Evolutionary conservation across 92 coral and sea anemone genomes (phyloP), one percentile per base, ranked within the genome.

Genomic region (Porites rus): DNA sequence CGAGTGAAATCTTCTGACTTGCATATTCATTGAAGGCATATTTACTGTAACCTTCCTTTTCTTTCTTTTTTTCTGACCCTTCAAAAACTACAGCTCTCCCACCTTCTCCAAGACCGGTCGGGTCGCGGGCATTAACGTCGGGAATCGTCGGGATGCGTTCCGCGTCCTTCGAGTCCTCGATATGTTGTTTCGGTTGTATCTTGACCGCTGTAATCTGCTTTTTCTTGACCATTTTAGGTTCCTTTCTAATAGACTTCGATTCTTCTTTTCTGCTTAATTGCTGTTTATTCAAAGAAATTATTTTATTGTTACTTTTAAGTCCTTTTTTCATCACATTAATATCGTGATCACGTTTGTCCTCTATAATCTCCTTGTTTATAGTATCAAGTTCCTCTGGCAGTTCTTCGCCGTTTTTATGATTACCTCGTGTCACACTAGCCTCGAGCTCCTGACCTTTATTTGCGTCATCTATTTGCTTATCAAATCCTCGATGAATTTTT

Each of bases 11-110:
- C 90, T 93, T 95, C 68, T 71, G 82, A 77, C 98, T 95, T 51
- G 91, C 98, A 24, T 93, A 87, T 75, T 95, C 94, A 62, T 95
- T 95, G 53, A 95, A 95, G 46, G 98, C 96, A 67, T 93, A 93
- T 73, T 95, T 88, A 7, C 52, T 76, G 78, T 93, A 95, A 18
- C 98, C 98, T 18, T 82, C 92, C 67, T 87, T 93, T 56, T 95
- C 98, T n/a, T 82, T 78, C 17, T 76, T 69, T 58, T 93, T 93
- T 80, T 95, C 98, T 64, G 66, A 68, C 11, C 62, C 90, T 38
- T 69, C 51, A 70, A 90, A 84, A 8, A 71, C 66, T 38, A 97
- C 99, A 7, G 97, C 97, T 43, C 78, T 90, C 46, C 98, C 98
- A 58, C 89, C 65, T 76, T 95, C 98, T 6, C 98, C 98, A 13